Evolutionary conservation across 2,113 vertebrate genomes (phyloP).

Genomic region (Hyperopisus bebe): DNA sequence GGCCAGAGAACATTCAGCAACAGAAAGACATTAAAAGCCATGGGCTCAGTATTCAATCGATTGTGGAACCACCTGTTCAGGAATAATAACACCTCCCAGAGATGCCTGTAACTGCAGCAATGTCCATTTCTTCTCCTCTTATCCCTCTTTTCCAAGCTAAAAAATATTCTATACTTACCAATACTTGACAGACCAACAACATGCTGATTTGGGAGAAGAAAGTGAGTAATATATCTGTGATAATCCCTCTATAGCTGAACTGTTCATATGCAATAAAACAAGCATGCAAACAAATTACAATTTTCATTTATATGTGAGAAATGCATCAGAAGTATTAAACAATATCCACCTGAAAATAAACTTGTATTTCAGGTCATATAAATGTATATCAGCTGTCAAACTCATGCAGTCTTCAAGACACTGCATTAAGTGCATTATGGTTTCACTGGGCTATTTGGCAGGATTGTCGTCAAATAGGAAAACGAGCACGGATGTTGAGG

Average conservation of each 20-base stretch:
- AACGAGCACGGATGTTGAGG: neutral
- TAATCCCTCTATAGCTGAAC: neutral
- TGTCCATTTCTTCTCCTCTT: neutral
- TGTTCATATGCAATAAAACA: neutral
- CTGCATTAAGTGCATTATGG: neutral
- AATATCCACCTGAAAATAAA: neutral
- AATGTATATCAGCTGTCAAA: neutral
- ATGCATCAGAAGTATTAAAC: neutral
- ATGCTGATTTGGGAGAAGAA: neutral
- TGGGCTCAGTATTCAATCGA: conserved; percentile 8
- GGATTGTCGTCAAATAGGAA: neutral
- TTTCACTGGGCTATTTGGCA: neutral
- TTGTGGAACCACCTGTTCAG: neutral
- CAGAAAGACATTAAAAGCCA: neutral
- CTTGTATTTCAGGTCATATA: neutral
- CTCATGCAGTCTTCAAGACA: neutral
- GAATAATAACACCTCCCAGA: neutral
- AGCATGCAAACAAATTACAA: neutral
- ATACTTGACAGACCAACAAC: neutral
- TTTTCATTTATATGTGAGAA: neutral
- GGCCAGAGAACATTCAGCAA: neutral
- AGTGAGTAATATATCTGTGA: neutral
- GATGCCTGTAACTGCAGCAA: neutral
- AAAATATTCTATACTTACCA: neutral
- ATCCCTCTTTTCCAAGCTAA: neutral